These are phyloP conservation scores for Hyposoter dolosus DNA, from an alignment of 2,888 invertebrate genomes.

Conservation along the genomic window DNA sequence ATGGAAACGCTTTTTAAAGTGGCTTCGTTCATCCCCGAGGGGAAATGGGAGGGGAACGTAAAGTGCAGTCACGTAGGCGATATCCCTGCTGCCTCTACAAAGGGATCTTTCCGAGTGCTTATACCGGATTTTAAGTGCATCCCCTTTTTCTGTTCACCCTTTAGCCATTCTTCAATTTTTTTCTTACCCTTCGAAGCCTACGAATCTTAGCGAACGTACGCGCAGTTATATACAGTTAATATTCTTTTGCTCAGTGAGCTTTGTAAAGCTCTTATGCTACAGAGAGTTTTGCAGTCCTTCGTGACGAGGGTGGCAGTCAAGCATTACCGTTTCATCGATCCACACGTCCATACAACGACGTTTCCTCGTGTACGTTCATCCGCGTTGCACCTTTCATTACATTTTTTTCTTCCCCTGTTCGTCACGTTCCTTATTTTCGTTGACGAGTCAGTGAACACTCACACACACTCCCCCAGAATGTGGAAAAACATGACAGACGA, in stretches of 20 bases:
- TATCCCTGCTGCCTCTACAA: slow-evolving; percentile 19
- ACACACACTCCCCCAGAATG: no score
- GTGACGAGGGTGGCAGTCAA: slow-evolving; percentile 62
- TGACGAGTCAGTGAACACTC: neutral
- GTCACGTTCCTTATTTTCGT: neutral
- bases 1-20: slow-evolving; percentile 40
- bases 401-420: slow-evolving; percentile 49
- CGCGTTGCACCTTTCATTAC: slow-evolving; percentile 51
- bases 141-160: slow-evolving; percentile 3
- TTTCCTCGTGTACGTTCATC: slow-evolving; percentile 44
- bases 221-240: slow-evolving; percentile 23
- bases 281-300: slow-evolving; percentile 63
- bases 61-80: slow-evolving; percentile 14
- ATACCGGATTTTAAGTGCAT: slow-evolving; percentile 66
- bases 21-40: slow-evolving; percentile 28
- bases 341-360: slow-evolving; percentile 23
- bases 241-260: slow-evolving; percentile 24
- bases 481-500: neutral
- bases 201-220: slow-evolving; percentile 15
- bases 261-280: slow-evolving; percentile 40
- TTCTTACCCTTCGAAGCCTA: slow-evolving; percentile 11
- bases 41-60: slow-evolving; percentile 10
- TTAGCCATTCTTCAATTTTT: neutral
- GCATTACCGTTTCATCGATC: slow-evolving; percentile 70
- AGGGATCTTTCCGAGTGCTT: slow-evolving; percentile 58